Evolutionary conservation across 1,140 invertebrate species (phyloP), one percentile per base, ranked within the genome.

Genomic region (Drosophila virilis): DNA sequence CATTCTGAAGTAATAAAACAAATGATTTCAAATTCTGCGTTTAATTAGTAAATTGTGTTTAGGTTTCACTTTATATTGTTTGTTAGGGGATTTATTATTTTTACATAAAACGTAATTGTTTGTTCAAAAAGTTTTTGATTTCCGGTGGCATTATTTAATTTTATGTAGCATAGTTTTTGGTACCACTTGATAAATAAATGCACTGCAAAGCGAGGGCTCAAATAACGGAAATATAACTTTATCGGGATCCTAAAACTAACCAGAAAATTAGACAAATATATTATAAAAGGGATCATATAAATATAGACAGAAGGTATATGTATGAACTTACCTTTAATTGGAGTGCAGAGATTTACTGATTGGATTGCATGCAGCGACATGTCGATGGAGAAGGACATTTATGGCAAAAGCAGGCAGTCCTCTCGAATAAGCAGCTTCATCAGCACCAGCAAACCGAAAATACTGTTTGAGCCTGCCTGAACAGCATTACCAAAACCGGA

Each of bases 41-140:
- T 52, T 54, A 9, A 38, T 54, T 37, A 37, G 51, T 37, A 38
- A 17, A 54, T 37, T 54, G 32, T 54, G 15, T 37, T 54, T 37
- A 10, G 33, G 10, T 17, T 15, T 37, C 9, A 13, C 51, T 37
- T 54, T 10, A 52, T 37, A 37, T 10, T 4, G 13, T 37, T 52
- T 54, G 51, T 35, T 38, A 37, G 33, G 8, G 33, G 8, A 54
- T 38, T 54, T 54, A 54, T 38, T 2, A 12, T 54, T 54, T 35
- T 10, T 38, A 10, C 37, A n/a, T n/a, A 13, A 42, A 42, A 42
- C 7, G 9, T 6, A 13, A n/a, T 42, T 54, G n/a, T 54, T 37
- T 54, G 33, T 7, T 15, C 12, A 32, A 5, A 12, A n/a, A 32
- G 28, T 8, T 2, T 42, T 42, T n/a, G 40, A 42, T 12, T 42